phyloP scores from a whole-genome alignment of 1,140 invertebrate genomes.

The Drosophila lacteicornis region DNA sequence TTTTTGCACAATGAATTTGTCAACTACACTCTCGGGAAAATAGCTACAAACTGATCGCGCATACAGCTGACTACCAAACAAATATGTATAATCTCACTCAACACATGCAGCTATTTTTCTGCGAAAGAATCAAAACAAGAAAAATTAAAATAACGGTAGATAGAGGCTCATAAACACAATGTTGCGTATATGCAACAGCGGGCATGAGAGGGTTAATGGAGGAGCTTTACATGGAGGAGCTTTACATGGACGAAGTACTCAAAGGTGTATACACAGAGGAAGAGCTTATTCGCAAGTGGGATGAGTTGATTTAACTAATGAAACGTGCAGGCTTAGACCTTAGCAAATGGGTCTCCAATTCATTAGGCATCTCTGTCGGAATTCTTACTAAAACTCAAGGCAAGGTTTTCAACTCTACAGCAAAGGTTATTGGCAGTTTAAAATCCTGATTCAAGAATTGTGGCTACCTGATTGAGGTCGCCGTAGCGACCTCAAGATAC shows the following conservation, averaged over 20 bases:
- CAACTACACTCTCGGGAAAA: background rate
- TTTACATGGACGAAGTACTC: too few relatives aligned
- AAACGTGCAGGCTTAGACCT: background rate
- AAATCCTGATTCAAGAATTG: too few relatives aligned
- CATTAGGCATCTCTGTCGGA: background rate
- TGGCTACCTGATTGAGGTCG: too few relatives aligned
- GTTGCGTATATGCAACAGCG: slow-evolving; percentile 17
- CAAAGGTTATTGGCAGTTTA: background rate
- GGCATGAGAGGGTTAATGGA: slow-evolving; percentile 1
- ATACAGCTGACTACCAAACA: slow-evolving; percentile 2
- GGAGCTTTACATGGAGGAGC: too few relatives aligned
- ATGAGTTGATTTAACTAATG: background rate
- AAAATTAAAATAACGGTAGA: slow-evolving; percentile 19
- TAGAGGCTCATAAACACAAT: slow-evolving; percentile 18
- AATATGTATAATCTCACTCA: slow-evolving; percentile 2
- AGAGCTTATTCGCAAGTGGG: background rate
- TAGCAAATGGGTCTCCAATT: background rate
- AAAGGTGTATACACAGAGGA: too few relatives aligned
- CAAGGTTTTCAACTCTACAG: background rate
- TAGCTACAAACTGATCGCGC: slow-evolving; percentile 20
- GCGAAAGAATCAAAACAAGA: slow-evolving; percentile 5
- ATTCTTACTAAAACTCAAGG: background rate
- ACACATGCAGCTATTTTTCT: slow-evolving; percentile 10
- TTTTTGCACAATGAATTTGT: too few relatives aligned
- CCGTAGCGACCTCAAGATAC: too few relatives aligned